These are phyloP conservation scores for Pomatorhinus ruficollis DNA, from an alignment of 2,113 vertebrate species.

Conservation along the genomic window DNA sequence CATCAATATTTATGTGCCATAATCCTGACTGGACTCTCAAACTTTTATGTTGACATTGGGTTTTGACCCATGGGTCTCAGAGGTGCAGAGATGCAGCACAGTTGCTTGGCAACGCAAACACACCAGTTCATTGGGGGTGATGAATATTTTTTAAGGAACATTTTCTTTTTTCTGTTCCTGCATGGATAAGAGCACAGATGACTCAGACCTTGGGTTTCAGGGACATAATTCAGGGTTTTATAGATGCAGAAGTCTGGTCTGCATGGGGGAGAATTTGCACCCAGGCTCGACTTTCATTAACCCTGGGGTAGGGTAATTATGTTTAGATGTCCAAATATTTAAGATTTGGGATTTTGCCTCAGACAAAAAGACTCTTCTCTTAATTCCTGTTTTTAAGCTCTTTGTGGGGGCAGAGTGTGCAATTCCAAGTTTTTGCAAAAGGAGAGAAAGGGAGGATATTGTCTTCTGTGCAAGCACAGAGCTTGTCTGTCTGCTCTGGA, in stretches of 20 bases:
- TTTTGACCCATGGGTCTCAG: neutral
- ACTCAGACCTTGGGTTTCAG: neutral
- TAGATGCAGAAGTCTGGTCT: neutral
- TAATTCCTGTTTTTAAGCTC: neutral
- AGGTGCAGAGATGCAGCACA: neutral
- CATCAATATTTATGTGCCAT: neutral
- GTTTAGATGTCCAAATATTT: neutral
- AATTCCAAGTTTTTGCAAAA: neutral
- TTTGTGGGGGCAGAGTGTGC: neutral
- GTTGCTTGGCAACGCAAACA: constrained; percentile 30
- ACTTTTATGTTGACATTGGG: neutral
- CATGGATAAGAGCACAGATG: neutral
- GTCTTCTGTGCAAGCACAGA: neutral
- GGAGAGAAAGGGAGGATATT: neutral
- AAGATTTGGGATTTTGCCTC: neutral
- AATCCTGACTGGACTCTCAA: neutral
- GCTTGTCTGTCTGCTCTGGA: neutral
- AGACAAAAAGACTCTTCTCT: neutral
- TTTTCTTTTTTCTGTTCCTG: neutral
- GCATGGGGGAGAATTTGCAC: neutral
- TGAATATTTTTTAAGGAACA: neutral
- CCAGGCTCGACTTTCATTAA: neutral
- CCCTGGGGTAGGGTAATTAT: neutral
- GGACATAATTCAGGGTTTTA: neutral
- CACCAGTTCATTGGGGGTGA: neutral